phyloP scores from a whole-genome alignment of 2,888 invertebrate genomes.

The Meliscaeva auricollis region DNA sequence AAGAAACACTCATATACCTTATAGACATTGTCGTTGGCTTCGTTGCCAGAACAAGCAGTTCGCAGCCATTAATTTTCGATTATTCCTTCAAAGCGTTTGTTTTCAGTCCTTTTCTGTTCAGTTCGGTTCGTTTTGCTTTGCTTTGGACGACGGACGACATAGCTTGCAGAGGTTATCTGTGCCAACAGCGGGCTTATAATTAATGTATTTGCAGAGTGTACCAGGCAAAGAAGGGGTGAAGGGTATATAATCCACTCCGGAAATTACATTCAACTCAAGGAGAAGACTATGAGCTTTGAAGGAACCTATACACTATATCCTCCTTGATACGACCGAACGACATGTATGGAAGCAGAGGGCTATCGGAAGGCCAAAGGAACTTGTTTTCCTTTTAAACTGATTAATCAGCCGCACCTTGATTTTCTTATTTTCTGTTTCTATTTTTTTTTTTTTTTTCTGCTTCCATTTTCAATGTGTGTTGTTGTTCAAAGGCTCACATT shows the following conservation, averaged over 20 bases:
- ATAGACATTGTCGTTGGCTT: constrained; percentile 21
- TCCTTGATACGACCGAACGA: background rate
- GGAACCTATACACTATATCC: background rate
- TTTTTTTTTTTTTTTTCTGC: constrained; percentile 1
- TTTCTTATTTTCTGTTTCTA: constrained; percentile 45
- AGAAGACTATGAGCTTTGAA: constrained; percentile 28
- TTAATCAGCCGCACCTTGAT: constrained; percentile 73
- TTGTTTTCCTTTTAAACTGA: constrained; percentile 73
- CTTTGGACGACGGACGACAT: constrained; percentile 12
- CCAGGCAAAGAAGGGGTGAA: background rate
- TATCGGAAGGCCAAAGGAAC: constrained; percentile 53
- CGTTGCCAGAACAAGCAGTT: constrained; percentile 35
- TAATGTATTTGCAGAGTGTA: constrained; percentile 56
- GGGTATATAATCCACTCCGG: constrained; percentile 65
- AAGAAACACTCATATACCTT: background rate
- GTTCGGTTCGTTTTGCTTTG: background rate
- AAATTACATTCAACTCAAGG: constrained; percentile 70
- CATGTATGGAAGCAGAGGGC: background rate
- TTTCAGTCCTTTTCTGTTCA: background rate
- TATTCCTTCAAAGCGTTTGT: constrained; percentile 45
- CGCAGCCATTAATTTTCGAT: constrained; percentile 70
- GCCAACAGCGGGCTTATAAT: constrained; percentile 62
- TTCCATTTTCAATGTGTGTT: constrained; percentile 20
- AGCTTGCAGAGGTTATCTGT: constrained; percentile 50
- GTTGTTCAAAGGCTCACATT: background rate